Evolutionary conservation across 2,888 invertebrate species (phyloP), one percentile per base, ranked within the genome.

Genomic region (Onthophagus sagittarius): DNA sequence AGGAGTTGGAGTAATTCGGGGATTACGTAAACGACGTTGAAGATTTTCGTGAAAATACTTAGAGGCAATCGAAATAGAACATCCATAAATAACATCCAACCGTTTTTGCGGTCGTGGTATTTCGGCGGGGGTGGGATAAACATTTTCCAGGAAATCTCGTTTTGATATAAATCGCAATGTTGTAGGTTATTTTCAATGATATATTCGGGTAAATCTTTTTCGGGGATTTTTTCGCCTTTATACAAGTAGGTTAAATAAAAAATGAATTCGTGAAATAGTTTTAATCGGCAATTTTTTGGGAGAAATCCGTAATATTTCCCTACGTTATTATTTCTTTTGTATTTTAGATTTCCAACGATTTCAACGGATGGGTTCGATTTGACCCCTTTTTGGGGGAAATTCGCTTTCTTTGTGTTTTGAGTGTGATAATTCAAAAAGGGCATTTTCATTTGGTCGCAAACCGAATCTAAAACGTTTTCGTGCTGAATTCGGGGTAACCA

Each of bases 41-140:
- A 88, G 9, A 94, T 81, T 80, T 91, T 90, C 7, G 91, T 86
- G 77, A 93, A 91, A n/a, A 94, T 79, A 0, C 89, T 90, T 0
- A 94, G 81, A 0, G 94, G 95, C 79, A 94, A 85, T 0, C 92
- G 87, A 3, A 92, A 85, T 5, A 94, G 84, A 0, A 92, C 83
- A 81, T 95, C 94, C 77, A 90, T 89, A 75, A 93, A 85, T 71
- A 92, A 85, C 32, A 90, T 86, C 93, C 94, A 94, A 7, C 93
- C 93, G 5, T 81, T 63, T 0, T 86, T 86, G 86, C 90, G 91
- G 13, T 88, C 88, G 9, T 72, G 72, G 14, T 92, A 90, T 65
- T 82, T 79, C 0, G 90, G 90, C 65, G 94, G 80, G 0, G 93
- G 92, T 0, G 91, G 89, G 11, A 94, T 85, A 81, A 93, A 94